A percentile compares a stretch with the other conserved stretches of the same genome.
phyloP scores from a whole-genome alignment of 2,113 vertebrate species.

The Peromyscus polionotus region DNA sequence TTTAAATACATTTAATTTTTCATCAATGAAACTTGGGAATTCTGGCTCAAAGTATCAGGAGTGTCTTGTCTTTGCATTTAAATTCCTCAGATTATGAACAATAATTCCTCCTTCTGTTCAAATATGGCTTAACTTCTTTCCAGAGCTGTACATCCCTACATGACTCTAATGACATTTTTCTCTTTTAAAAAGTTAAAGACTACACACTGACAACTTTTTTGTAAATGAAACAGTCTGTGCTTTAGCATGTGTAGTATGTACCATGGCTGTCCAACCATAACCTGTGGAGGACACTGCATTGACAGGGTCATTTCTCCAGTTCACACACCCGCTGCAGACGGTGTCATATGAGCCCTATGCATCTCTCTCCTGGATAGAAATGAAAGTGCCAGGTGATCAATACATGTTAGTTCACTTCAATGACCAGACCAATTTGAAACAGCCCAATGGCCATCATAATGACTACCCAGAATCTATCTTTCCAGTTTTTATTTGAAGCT shows the following conservation, averaged over 20 bases:
- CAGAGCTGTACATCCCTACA: neutral
- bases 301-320: neutral
- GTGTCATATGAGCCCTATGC: neutral
- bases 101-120: slow-evolving; percentile 47
- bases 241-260: neutral
- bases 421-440: slow-evolving; percentile 41
- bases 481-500: slow-evolving; percentile 60
- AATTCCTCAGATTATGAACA: neutral
- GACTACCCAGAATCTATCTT: slow-evolving; percentile 7
- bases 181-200: slow-evolving; percentile 18
- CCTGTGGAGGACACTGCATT: neutral
- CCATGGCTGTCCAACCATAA: neutral
- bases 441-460: slow-evolving; percentile 34
- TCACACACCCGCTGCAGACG: neutral
- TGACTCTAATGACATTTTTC: neutral
- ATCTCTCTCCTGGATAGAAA: slow-evolving; percentile 39
- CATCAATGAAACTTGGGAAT: slow-evolving; percentile 27
- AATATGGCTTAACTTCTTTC: slow-evolving; percentile 20
- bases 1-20: slow-evolving; percentile 25
- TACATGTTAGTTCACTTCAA: slow-evolving; percentile 24
- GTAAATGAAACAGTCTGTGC: neutral
- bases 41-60: slow-evolving; percentile 5
- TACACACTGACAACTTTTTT: neutral
- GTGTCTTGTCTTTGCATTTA: neutral
- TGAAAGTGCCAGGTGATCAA: slow-evolving; percentile 25